Conservation (phyloP, 2,113 vertebrate genomes). For the Pan troglodytes region NHGRI_mPanTro3-v2.1_pri NC_072407.2:30097001-30097500, state of each 20-base stretch:
- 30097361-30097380: not conserved
- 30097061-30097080: not conserved
- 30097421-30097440: not conserved
- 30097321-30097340: not conserved
- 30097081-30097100: not conserved
- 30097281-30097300: not conserved
- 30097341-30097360: not conserved
- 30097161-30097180: not conserved
- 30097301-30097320: not conserved
- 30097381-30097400: not conserved
- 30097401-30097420: not conserved
- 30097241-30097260: not conserved
- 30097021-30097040: not conserved
- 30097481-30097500: not conserved
- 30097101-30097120: not conserved
- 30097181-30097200: not conserved
- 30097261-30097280: not conserved
- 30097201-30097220: not conserved
- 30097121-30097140: not conserved
- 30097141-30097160: not conserved
- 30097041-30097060: not conserved
- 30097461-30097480: not conserved
- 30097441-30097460: not conserved
- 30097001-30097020: not conserved
- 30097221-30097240: not conserved